Percentiles rank a stretch among this genome's conserved stretches.
These are phyloP conservation scores for Globodera rostochiensis DNA, from an alignment of 1,140 invertebrate genomes.

Conservation along the genomic window DNA sequence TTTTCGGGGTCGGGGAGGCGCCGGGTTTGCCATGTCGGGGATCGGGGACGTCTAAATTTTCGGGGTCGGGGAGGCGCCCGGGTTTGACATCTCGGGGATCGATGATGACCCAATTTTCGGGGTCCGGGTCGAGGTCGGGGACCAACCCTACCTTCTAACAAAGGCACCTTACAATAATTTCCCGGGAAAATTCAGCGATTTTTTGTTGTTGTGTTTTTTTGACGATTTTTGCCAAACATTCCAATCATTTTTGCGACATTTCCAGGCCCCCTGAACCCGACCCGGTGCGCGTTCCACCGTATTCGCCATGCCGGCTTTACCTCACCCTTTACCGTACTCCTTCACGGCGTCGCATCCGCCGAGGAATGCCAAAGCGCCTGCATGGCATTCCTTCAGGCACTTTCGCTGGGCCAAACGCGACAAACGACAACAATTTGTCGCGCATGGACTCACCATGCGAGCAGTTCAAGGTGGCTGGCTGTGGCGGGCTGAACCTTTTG, in stretches of 20 bases:
- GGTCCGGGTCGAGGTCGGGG: too few relatives aligned
- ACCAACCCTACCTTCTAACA: too few relatives aligned
- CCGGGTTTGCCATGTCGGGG: too few relatives aligned
- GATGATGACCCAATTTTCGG: too few relatives aligned
- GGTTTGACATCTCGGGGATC: too few relatives aligned
- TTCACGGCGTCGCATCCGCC: neutral
- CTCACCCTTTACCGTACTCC: neutral
- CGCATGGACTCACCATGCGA: conserved; percentile 5
- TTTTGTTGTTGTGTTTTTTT: neutral
- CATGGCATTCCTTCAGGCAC: neutral
- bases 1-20: too few relatives aligned
- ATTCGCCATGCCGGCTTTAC: neutral
- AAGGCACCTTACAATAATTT: too few relatives aligned
- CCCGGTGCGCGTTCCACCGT: conserved; percentile 3
- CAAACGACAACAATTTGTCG: conserved; percentile 6
- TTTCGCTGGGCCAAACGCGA: neutral
- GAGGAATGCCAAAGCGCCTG: conserved; percentile 6
- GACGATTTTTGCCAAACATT: neutral
- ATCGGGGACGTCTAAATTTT: too few relatives aligned
- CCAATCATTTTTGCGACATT: neutral
- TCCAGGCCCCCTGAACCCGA: neutral
- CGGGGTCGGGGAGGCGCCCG: too few relatives aligned
- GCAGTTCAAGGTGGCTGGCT: neutral
- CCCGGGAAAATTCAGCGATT: neutral
- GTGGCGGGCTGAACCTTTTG: too few relatives aligned